These are phyloP conservation scores for Muschampia plurimacula DNA, from an alignment of 2,888 invertebrate species.

Conservation along the genomic window DNA sequence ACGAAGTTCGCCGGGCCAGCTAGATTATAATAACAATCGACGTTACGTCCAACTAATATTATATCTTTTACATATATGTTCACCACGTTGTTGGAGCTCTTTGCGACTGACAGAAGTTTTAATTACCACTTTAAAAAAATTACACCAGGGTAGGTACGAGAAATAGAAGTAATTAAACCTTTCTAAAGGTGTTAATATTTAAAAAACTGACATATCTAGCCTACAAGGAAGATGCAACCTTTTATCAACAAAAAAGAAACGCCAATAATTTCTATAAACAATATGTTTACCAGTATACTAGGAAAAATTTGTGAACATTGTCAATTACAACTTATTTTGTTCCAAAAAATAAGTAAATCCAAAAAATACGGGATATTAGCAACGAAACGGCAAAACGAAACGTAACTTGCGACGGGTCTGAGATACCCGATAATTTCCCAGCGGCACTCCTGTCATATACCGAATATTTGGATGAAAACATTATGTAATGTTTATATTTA, in stretches of 20 bases:
- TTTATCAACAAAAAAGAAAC: no score
- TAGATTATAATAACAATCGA: no score
- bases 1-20: no score
- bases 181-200: no score
- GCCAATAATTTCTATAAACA: no score
- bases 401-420: slow-evolving; percentile 31
- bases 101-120: not conserved
- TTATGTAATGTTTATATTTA: not conserved
- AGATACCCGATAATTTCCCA: slow-evolving; percentile 51
- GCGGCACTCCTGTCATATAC: slow-evolving; percentile 48
- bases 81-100: no score
- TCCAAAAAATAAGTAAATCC: slow-evolving; percentile 1
- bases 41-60: no score
- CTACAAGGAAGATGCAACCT: no score
- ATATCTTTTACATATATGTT: no score
- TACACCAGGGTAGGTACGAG: not conserved
- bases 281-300: not conserved
- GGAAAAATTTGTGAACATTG: not conserved
- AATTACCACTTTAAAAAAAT: not conserved
- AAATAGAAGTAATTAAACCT: no score
- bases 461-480: slow-evolving; percentile 42
- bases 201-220: no score
- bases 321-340: slow-evolving; percentile 12
- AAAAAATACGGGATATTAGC: slow-evolving; percentile 16
- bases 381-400: slow-evolving; percentile 38